Conservation (phyloP, 1,140 invertebrate genomes). For the Solenopsis invicta region DNA sequence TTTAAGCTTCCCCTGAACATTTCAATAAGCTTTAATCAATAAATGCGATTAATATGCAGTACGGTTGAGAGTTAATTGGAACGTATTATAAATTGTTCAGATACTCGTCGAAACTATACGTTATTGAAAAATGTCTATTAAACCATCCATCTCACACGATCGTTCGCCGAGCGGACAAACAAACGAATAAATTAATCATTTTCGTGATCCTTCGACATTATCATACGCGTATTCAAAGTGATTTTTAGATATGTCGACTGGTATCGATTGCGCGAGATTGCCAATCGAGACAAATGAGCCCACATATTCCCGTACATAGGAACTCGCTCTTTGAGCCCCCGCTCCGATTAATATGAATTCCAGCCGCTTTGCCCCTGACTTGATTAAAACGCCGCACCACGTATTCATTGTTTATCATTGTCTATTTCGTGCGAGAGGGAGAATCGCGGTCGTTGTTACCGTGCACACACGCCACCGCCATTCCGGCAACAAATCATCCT, state of each 20-base stretch:
- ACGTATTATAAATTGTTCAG: background rate
- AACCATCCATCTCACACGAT: background rate
- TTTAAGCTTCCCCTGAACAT: background rate
- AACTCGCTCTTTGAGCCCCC: slow-evolving; percentile 33
- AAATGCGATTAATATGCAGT: slow-evolving; percentile 20
- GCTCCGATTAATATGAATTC: slow-evolving; percentile 50
- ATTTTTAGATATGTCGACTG: slow-evolving; percentile 11
- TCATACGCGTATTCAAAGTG: slow-evolving; percentile 5
- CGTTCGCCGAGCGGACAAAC: background rate
- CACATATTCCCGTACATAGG: slow-evolving; percentile 20
- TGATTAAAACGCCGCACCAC: slow-evolving; percentile 52
- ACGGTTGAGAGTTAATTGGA: background rate
- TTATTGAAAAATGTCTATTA: slow-evolving; percentile 22
- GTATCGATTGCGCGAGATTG: slow-evolving; percentile 34
- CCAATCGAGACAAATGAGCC: slow-evolving; percentile 41
- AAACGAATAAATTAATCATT: slow-evolving; percentile 46
- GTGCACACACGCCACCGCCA: background rate
- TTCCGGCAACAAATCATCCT: slow-evolving; percentile 50
- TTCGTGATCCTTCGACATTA: background rate
- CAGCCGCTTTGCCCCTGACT: slow-evolving; percentile 27
- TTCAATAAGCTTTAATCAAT: background rate
- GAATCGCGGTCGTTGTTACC: background rate
- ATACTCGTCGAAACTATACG: background rate
- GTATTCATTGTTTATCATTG: slow-evolving; percentile 35
- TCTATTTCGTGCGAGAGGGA: background rate